These are phyloP conservation scores for Himalopsyche japonica DNA, from an alignment of 2,888 invertebrate genomes.

Conservation along the genomic window DNA sequence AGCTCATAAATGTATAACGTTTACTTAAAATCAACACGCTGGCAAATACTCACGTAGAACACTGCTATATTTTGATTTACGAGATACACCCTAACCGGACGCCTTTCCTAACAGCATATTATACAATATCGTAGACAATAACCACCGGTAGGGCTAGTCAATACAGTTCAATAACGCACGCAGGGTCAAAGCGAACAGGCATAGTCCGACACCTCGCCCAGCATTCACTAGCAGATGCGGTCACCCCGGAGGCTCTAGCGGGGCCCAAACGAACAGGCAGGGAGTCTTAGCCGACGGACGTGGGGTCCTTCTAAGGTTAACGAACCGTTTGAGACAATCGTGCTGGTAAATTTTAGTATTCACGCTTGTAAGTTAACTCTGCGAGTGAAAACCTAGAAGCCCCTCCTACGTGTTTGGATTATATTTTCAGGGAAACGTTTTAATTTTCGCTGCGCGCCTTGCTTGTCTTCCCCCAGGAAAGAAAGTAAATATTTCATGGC, in stretches of 20 bases:
- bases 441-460: conserved; percentile 14
- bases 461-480: background rate
- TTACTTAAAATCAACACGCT: background rate
- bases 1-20: background rate
- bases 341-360: conserved; percentile 31
- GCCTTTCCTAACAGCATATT: background rate
- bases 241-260: background rate
- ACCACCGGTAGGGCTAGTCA: background rate
- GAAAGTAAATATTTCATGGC: conserved; percentile 4
- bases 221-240: conserved; percentile 23
- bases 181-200: background rate
- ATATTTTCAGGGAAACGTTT: conserved; percentile 29
- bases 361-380: conserved; percentile 12
- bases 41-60: background rate
- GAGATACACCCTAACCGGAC: background rate
- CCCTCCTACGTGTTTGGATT: conserved; percentile 33
- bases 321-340: conserved; percentile 40
- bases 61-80: background rate
- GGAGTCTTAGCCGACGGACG: background rate
- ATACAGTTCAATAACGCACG: conserved; percentile 13
- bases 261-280: background rate
- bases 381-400: background rate
- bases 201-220: background rate
- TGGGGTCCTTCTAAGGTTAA: conserved; percentile 23
- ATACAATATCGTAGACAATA: background rate